phyloP scores from a whole-genome alignment of 2,113 vertebrate species.

The Dromaius novaehollandiae region DNA sequence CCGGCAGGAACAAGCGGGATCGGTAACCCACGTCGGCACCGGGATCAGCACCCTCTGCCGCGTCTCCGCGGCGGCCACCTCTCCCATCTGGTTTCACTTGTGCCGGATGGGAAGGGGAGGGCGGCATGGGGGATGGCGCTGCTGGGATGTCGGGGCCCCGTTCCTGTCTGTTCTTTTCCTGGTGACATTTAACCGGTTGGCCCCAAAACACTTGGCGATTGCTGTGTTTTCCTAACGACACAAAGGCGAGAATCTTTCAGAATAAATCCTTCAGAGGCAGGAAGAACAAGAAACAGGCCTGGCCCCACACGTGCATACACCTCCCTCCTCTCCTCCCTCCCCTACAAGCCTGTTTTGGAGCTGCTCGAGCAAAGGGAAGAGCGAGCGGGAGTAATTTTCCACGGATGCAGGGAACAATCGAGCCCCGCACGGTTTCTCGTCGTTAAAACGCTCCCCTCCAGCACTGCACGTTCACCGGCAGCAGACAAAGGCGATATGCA shows the following conservation, averaged over 20 bases:
- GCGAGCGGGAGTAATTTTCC: slow-evolving; percentile 49
- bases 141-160: neutral
- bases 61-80: neutral
- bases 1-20: neutral
- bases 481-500: slow-evolving; percentile 12
- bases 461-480: slow-evolving; percentile 17
- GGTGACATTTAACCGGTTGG: neutral
- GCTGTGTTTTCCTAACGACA: neutral
- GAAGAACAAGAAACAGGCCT: neutral
- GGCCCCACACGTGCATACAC: neutral
- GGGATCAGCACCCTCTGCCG: neutral
- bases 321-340: neutral
- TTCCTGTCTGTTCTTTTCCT: neutral
- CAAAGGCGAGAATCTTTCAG: neutral
- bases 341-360: neutral
- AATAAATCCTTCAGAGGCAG: neutral
- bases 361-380: slow-evolving; percentile 2
- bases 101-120: neutral
- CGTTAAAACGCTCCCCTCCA: slow-evolving; percentile 26
- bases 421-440: slow-evolving; percentile 13
- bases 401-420: slow-evolving; percentile 25
- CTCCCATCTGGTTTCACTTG: neutral
- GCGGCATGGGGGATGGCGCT: neutral
- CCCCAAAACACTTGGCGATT: neutral
- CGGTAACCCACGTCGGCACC: accelerated